Conservation (phyloP, 2,888 invertebrate species). For the Thecophora atra region DNA sequence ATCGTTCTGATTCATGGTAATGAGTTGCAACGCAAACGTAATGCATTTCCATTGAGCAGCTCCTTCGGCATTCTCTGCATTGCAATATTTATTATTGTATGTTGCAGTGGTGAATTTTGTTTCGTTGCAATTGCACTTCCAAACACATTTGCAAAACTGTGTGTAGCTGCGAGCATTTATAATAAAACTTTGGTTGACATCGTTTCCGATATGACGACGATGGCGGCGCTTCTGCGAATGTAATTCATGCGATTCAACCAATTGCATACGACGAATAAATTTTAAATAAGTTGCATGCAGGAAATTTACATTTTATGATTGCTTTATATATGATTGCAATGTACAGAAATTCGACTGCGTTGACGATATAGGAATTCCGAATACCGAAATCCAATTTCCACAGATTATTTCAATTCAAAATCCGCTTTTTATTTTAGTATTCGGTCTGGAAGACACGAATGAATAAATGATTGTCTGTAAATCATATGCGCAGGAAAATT, state of each 20-base stretch:
- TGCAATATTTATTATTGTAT: slow-evolving; percentile 22
- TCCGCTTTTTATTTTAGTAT: no score
- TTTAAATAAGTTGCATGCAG: neutral
- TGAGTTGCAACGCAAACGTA: slow-evolving; percentile 21
- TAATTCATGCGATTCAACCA: neutral
- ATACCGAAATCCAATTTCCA: no score
- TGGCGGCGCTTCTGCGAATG: neutral
- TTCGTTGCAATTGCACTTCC: neutral
- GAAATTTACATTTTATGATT: slow-evolving; percentile 11
- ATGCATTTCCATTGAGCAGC: slow-evolving; percentile 28
- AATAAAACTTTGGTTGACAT: slow-evolving; percentile 19
- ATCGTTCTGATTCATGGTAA: slow-evolving; percentile 27
- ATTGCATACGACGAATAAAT: neutral
- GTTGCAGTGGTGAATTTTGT: slow-evolving; percentile 19
- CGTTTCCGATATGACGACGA: slow-evolving; percentile 10
- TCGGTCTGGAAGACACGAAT: no score
- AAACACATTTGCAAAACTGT: slow-evolving; percentile 23
- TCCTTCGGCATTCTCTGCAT: slow-evolving; percentile 17
- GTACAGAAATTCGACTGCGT: no score
- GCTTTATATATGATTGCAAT: neutral
- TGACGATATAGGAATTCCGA: neutral
- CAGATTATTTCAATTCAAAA: no score
- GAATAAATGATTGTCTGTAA: no score
- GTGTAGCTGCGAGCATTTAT: neutral
- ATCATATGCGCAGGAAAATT: no score